Evolutionary conservation across 2,113 vertebrate species (phyloP), one percentile per base, ranked within the genome.

Genomic region (Pollachius pollachius): DNA sequence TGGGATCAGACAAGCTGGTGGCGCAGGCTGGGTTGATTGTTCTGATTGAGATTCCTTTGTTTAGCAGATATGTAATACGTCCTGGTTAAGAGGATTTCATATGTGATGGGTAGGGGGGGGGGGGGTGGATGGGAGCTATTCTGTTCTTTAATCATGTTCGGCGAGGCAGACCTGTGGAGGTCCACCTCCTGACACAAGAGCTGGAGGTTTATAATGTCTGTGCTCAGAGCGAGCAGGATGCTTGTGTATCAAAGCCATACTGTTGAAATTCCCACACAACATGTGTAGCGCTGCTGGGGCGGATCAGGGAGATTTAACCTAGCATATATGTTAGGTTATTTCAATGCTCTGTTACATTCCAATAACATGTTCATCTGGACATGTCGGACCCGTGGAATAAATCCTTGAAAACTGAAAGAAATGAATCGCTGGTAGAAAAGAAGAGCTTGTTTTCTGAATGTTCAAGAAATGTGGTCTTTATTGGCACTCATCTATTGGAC

Each of bases 21-120:
- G 77, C 76, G 64, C 8, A 52, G 81, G 82, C 71, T 71, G 34
- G 72, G 78, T 85, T 89, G 89, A 89, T 92, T 91, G 88, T 92
- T 89, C 89, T 89, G 91, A 93, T 91, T 92, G 90, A 92, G 88
- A 87, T 89, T 86, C 88, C 91, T 91, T 92, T 92, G 91, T 92
- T 90, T 88, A 85, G 82, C 79, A 90, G 90, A 91, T 92, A 89
- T 93, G 90, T 93, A 92, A 92, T 92, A 89, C 89, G 87, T 86
- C 84, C 83, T 83, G 84, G 81, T 89, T 92, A 92, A 93, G 91
- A 92, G 92, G 92, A 93, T 93, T 93, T 90, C 69, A 84, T 81
- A 60, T 87, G 76, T 68, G 76, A 81, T 83, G 68, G 78, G 85
- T 3, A 8, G 34, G 41, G 41, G 41, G 41, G 8, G 41, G 41